Conservation (phyloP, 2,797 vertebrate species). For the Loriculus beryllinus region DNA sequence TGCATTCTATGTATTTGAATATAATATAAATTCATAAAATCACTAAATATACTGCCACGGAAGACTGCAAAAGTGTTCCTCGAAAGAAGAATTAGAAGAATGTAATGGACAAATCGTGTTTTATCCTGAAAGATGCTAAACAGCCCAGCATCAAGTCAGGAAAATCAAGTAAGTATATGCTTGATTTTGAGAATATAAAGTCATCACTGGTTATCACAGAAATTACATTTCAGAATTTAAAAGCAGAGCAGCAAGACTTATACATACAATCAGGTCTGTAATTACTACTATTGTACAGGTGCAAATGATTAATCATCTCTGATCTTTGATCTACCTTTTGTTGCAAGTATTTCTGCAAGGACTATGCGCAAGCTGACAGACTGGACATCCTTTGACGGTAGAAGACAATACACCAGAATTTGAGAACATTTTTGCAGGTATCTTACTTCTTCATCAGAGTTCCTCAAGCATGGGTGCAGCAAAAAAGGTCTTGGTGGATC, state of each 20-base stretch:
- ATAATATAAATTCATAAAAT: background rate
- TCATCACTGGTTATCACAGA: background rate
- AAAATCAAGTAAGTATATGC: background rate
- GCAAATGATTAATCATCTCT: background rate
- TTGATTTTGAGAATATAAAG: background rate
- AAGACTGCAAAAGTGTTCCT: background rate
- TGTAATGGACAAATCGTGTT: background rate
- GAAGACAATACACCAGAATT: constrained; percentile 89
- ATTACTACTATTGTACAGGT: background rate
- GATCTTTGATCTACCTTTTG: constrained; percentile 79
- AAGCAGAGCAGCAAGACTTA: background rate
- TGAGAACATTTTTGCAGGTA: constrained; percentile 91
- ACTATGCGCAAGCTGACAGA: constrained; percentile 90
- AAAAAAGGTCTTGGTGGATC: constrained; percentile 88
- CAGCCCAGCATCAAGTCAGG: background rate
- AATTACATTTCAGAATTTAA: background rate
- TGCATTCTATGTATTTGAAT: background rate
- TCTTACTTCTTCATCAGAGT: constrained; percentile 85
- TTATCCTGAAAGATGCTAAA: background rate
- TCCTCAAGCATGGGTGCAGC: constrained; percentile 89
- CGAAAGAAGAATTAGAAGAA: background rate
- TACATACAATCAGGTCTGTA: background rate
- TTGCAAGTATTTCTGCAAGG: constrained; percentile 93
- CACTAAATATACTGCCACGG: background rate
- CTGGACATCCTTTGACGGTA: constrained; percentile 89